A percentile compares a stretch with the other conserved stretches of the same genome.
Evolutionary conservation across 2,888 invertebrate species (phyloP).

Genomic region (Elmis aenea): DNA sequence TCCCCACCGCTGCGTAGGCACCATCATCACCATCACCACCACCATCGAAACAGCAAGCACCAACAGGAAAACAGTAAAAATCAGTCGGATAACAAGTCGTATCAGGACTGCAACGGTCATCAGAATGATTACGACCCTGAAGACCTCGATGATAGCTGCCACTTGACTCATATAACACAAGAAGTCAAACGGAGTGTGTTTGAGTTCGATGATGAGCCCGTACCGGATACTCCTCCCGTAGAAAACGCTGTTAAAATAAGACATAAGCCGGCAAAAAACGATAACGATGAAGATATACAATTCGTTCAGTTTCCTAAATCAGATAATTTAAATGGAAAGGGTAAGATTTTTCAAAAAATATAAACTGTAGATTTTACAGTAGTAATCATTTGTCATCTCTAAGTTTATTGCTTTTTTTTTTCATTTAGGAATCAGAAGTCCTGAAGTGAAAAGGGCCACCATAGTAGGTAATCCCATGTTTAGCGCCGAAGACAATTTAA

Average conservation of each 20-base stretch:
- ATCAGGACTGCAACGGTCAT: constrained; percentile 7
- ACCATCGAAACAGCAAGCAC: constrained; percentile 44
- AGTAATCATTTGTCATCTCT: neutral
- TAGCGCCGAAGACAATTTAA: constrained; percentile 50
- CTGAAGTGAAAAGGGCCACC: constrained; percentile 76
- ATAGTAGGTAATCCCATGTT: constrained; percentile 89
- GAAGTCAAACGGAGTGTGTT: constrained; percentile 36
- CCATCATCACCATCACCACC: constrained; percentile 48
- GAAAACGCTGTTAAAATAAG: constrained; percentile 44
- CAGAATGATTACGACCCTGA: constrained; percentile 2
- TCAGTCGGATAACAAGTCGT: constrained; percentile 10
- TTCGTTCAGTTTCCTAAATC: constrained; percentile 54
- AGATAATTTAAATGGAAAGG: constrained; percentile 27
- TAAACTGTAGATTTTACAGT: neutral
- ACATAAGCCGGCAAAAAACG: constrained; percentile 46
- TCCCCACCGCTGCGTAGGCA: constrained; percentile 37
- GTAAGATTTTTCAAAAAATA: constrained; percentile 1
- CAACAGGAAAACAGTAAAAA: constrained; percentile 23
- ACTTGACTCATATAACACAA: too few species aligned
- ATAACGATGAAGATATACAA: constrained; percentile 50
- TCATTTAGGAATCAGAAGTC: constrained; percentile 44
- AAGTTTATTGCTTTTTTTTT: too few species aligned
- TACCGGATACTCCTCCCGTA: constrained; percentile 3
- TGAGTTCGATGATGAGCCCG: constrained; percentile 55
- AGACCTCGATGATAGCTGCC: constrained; percentile 14